Evolutionary conservation across 2,888 invertebrate genomes (phyloP).

Genomic region (Cistogaster globosa): DNA sequence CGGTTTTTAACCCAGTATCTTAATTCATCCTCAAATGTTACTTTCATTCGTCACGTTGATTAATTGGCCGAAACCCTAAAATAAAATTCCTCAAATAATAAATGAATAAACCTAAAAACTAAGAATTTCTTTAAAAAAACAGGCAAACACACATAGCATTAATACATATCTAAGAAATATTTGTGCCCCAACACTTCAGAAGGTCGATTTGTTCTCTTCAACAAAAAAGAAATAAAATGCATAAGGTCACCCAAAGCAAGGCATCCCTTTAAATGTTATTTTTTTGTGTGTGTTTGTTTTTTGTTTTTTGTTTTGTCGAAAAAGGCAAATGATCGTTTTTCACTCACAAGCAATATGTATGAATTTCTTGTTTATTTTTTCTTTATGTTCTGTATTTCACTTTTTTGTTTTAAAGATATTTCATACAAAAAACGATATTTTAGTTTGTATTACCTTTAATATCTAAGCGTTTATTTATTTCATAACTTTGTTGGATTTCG

Average conservation of each 20-base stretch:
- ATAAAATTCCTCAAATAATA: slow-evolving; percentile 24
- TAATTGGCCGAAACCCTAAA: slow-evolving; percentile 46
- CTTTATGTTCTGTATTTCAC: not conserved
- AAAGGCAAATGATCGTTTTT: slow-evolving; percentile 48
- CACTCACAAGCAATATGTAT: slow-evolving; percentile 2
- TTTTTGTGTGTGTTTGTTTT: slow-evolving; percentile 1
- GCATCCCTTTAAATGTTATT: not conserved
- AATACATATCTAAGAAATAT: no score
- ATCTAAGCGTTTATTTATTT: not conserved
- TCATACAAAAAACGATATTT: slow-evolving; percentile 7
- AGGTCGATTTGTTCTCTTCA: slow-evolving; percentile 37
- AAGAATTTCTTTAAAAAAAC: slow-evolving; percentile 31
- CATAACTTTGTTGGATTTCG: not conserved
- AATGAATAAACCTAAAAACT: not conserved
- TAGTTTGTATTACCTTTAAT: not conserved
- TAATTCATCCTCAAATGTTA: slow-evolving; percentile 37
- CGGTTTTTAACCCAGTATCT: not conserved
- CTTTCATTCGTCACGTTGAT: slow-evolving; percentile 52
- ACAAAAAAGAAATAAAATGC: not conserved
- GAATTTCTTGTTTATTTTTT: slow-evolving; percentile 8
- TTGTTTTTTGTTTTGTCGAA: slow-evolving; percentile 17
- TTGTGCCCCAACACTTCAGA: slow-evolving; percentile 37
- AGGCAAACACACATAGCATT: not conserved
- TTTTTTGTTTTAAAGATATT: slow-evolving; percentile 32
- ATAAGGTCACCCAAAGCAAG: not conserved